Evolutionary conservation across 1,140 invertebrate genomes (phyloP), one percentile per base, ranked within the genome.

Genomic region (Leptinotarsa undecemlineata): DNA sequence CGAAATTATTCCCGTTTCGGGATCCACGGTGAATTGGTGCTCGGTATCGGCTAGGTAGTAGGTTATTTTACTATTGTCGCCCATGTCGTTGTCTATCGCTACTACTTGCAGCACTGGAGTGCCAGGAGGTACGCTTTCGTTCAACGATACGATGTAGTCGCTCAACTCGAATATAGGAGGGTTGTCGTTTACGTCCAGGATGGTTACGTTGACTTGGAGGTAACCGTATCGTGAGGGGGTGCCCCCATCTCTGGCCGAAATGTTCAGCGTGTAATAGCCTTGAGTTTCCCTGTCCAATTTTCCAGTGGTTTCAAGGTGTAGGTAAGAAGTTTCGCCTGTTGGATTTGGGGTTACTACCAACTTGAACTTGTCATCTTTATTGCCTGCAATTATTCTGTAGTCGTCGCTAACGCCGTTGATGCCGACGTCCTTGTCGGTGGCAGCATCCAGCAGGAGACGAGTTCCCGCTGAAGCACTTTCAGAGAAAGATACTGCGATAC

Each of bases 151-250:
- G 63, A 92, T 93, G 85, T 98, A 98, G 82, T 97, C 96, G 86
- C 92, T 94, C 82, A 96, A 94, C 82, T 95, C 94, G 79, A 98
- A 97, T 68, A 96, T 93, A 26, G 97, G 97, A 19, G 95, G 94
- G 86, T 98, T 97, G 83, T 98, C 96, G 83, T 98, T 98, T 0
- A 96, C 95, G 85, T 98, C 97, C 68, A 97, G 85, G 72, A 97
- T 93, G 17, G 92, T 93, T 13, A 97, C 93, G 84, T 96, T 96
- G n/a, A 98, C 94, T 85, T 93, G 89, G 19, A 97, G 86, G 84
- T 92, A 97, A 21, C 96, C 96, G 74, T 91, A 89, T 77, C 91
- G 89, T 0, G 94, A 90, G 3, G 95, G 95, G 70, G 85, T 88
- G 4, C 95, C 95, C 3, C 94, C 92, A 86, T 98, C 96, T 67